Percentiles rank a stretch among this genome's conserved stretches.
Evolutionary conservation across 2,113 vertebrate genomes (phyloP).

Genomic region (Pogonocichla stellata): DNA sequence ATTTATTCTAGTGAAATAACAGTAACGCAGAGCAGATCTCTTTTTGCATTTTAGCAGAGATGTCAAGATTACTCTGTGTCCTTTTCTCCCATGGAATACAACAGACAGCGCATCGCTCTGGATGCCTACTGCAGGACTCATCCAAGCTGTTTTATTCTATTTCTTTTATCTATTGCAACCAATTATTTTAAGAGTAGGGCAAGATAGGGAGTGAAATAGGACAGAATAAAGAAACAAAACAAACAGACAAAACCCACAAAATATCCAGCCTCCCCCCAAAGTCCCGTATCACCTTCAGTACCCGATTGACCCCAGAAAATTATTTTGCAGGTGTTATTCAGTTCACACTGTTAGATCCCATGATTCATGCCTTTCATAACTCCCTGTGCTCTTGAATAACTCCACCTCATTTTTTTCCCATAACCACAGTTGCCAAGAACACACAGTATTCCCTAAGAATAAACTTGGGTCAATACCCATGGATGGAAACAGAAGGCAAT

Average conservation of each 20-base stretch:
- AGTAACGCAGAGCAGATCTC: background rate
- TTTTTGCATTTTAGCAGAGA: background rate
- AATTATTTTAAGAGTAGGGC: background rate
- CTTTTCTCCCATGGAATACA: background rate
- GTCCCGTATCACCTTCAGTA: background rate
- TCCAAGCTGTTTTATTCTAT: background rate
- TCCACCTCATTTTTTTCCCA: background rate
- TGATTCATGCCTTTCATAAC: background rate
- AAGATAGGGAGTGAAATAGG: background rate
- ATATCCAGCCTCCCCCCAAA: fast-evolving
- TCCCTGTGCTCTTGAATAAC: background rate
- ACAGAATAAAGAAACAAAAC: background rate
- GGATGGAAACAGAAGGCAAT: background rate
- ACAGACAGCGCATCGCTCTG: background rate
- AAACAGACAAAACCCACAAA: background rate
- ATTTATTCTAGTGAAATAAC: background rate
- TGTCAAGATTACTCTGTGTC: background rate
- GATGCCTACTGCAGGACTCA: background rate
- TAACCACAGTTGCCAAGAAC: background rate
- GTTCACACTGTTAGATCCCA: background rate
- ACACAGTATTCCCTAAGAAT: background rate
- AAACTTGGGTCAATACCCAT: background rate
- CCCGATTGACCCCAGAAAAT: background rate
- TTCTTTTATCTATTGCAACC: background rate
- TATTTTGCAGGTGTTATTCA: background rate